These are phyloP conservation scores for Helobdella robusta DNA, from an alignment of 2,888 invertebrate species.

Conservation along the genomic window DNA sequence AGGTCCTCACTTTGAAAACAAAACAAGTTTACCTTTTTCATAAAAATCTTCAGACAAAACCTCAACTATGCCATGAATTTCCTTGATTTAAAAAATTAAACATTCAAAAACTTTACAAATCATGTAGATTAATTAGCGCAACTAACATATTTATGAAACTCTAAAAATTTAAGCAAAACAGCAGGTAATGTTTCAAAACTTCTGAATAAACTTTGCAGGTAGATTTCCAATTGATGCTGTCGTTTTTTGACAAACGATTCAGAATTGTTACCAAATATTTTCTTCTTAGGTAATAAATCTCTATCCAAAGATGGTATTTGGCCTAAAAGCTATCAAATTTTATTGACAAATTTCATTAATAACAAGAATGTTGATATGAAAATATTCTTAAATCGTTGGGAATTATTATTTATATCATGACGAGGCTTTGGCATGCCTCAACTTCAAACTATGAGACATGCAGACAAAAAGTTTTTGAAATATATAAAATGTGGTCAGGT, in stretches of 20 bases:
- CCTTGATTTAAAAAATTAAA: constrained; percentile 48
- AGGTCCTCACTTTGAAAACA: neutral
- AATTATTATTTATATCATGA: too few relatives aligned
- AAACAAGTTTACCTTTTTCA: constrained; percentile 52
- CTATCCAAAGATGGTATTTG: constrained; percentile 68
- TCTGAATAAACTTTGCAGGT: neutral
- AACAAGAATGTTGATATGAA: neutral
- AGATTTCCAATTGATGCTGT: neutral
- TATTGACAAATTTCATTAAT: neutral
- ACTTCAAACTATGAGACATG: too few relatives aligned
- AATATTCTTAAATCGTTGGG: too few relatives aligned
- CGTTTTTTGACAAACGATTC: constrained; percentile 77
- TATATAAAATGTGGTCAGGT: too few relatives aligned
- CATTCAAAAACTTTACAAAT: neutral
- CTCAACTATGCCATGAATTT: constrained; percentile 75
- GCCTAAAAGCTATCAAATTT: constrained; percentile 55
- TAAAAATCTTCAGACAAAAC: constrained; percentile 70
- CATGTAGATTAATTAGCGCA: neutral
- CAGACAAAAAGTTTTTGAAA: too few relatives aligned
- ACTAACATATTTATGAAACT: constrained; percentile 17
- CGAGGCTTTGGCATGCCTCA: too few relatives aligned
- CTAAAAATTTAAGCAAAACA: neutral
- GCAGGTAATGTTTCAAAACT: neutral
- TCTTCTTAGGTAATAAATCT: constrained; percentile 82
- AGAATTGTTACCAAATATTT: constrained; percentile 78